phyloP scores from a whole-genome alignment of 2,797 vertebrate genomes.

The Zonotrichia albicollis region DNA sequence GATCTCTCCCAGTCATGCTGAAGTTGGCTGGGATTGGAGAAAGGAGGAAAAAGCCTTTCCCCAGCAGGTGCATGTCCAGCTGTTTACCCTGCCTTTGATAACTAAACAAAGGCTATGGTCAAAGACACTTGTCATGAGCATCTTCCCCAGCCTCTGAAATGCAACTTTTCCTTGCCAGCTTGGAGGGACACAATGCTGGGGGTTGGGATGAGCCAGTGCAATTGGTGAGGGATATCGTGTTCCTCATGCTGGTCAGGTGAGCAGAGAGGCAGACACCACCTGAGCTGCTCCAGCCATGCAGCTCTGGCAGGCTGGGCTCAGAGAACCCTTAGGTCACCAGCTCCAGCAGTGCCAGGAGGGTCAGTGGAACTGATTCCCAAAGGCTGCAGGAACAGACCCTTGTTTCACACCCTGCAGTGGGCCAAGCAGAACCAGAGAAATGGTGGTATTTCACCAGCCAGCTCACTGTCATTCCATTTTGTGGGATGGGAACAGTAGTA shows the following conservation, averaged over 20 bases:
- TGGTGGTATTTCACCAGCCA: not conserved
- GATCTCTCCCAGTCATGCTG: not conserved
- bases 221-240: not conserved
- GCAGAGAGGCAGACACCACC: not conserved
- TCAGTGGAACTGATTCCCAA: accelerated
- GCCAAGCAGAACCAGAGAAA: not conserved
- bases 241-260: not conserved
- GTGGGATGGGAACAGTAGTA: not conserved
- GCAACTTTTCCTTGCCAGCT: not conserved
- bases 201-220: not conserved
- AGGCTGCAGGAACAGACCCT: not conserved
- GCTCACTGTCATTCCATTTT: not conserved
- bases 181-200: not conserved
- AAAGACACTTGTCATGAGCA: not conserved
- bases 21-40: not conserved
- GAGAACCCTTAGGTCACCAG: not conserved
- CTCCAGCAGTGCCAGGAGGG: not conserved
- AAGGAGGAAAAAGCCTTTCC: not conserved
- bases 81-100: conserved; percentile 1
- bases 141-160: not conserved
- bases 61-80: not conserved
- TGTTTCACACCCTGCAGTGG: accelerated
- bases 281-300: accelerated
- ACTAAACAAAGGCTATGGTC: not conserved
- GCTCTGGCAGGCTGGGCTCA: not conserved